Percentiles rank a stretch among this genome's conserved stretches.
Conservation (phyloP, 2,797 vertebrate species). For the Dromococcyx pavoninus region DNA sequence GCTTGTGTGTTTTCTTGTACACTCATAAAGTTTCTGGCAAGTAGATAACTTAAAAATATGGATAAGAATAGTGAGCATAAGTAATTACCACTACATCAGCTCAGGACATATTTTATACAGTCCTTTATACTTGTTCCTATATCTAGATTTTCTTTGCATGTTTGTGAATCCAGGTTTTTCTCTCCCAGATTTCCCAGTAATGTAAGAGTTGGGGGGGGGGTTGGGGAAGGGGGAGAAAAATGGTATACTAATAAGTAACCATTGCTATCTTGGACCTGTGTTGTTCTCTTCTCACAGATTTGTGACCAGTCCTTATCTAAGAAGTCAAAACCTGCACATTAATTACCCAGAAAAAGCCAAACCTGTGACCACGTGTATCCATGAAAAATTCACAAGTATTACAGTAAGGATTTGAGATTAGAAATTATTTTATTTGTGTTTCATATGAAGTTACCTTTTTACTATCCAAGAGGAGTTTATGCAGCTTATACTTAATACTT, state of each 20-base stretch:
- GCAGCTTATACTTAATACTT: neutral
- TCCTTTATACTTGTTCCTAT: neutral
- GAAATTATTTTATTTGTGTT: neutral
- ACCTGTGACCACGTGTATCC: neutral
- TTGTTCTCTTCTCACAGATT: neutral
- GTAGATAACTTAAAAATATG: neutral
- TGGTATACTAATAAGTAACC: neutral
- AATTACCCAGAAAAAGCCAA: neutral
- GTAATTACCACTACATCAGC: neutral
- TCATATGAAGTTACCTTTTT: neutral
- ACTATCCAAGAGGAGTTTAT: neutral
- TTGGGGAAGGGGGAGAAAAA: neutral
- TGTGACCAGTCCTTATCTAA: neutral
- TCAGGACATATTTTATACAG: neutral
- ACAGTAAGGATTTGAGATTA: neutral
- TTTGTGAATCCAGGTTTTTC: neutral
- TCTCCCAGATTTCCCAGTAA: neutral
- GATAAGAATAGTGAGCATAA: rapidly evolving
- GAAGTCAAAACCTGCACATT: neutral
- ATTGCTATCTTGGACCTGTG: neutral
- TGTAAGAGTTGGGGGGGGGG: neutral
- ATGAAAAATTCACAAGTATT: neutral
- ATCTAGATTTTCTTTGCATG: neutral
- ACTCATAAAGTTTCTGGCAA: neutral
- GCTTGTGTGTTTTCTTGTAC: neutral